phyloP scores from a whole-genome alignment of 2,888 invertebrate genomes.

The Timandra comae region DNA sequence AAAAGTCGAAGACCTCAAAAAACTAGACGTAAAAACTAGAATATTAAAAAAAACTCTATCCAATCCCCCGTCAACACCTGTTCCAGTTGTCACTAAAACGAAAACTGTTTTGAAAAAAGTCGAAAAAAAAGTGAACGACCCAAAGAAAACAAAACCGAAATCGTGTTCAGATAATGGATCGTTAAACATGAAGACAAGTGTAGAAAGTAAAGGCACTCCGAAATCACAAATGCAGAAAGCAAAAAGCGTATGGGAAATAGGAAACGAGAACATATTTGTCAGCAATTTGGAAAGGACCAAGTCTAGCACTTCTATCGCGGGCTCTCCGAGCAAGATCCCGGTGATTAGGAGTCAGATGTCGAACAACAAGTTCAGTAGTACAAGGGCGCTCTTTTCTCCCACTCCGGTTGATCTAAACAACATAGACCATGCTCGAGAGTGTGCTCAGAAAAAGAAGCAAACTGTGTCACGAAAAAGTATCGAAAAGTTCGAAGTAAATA shows the following conservation, averaged over 20 bases:
- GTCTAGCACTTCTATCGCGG: conserved; percentile 73
- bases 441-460: conserved; percentile 70
- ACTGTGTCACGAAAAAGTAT: conserved; percentile 47
- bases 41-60: conserved; percentile 73
- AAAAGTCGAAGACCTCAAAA: conserved; percentile 66
- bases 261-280: conserved; percentile 53
- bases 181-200: conserved; percentile 56
- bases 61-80: conserved; percentile 70
- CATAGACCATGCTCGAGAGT: conserved; percentile 75
- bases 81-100: conserved; percentile 65
- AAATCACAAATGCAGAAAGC: conserved; percentile 71
- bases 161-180: conserved; percentile 50
- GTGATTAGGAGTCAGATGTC: conserved; percentile 75
- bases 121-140: conserved; percentile 59
- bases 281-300: conserved; percentile 65
- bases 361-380: conserved; percentile 68
- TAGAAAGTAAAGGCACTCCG: conserved; percentile 49
- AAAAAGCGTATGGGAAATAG: conserved; percentile 75
- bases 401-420: conserved; percentile 75
- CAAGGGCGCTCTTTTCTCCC: conserved; percentile 74
- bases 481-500: conserved; percentile 54
- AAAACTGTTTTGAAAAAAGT: conserved; percentile 59
- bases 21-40: conserved; percentile 73
- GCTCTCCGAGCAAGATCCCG: conserved; percentile 79
- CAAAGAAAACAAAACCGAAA: conserved; percentile 64